Base-by-base conservation (phyloP, 2,113 vertebrate species). In the Redunca redunca region DNA sequence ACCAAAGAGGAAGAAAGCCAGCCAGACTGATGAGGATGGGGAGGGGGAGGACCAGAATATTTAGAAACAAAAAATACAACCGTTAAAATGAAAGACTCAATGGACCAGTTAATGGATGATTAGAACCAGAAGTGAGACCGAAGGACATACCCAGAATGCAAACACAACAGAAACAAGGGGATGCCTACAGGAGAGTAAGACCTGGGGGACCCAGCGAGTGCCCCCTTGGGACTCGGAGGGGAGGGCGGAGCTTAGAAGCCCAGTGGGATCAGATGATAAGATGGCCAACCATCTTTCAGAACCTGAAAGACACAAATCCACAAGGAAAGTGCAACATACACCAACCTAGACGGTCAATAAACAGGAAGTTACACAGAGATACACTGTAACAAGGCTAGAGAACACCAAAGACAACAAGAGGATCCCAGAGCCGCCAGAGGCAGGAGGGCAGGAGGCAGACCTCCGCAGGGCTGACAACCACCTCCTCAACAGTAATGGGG, bases 371-470 rank as follows among this genome's bases (percentile, higher is more conserved):
- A 84, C 55, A 62, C 6, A 74, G 58, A 80, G 60, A 71, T 8
- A 74, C 30, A 60, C 21, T 23, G 40, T 13, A 21, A 25, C 50
- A 36, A 85, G 83, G 58, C 14, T n/a, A 28, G 36, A 74, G 5
- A 90, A 91, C 89, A 95, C 40, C 33, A n/a, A 93, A 96, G 95
- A 94, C 93, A 95, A 94, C 92, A 8, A 74, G 40, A 74, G 10
- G 30, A 77, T 28, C 86, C 84, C 85, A 57, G 83, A 50, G 46
- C 93, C 90, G 48, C 26, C 81, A 94, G 81, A 83, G 26, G 60
- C 23, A 62, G 55, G 60, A 74, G 60, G 48, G 60, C 21, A 62
- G 53, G 62, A 77, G 62, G 48, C 58, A 62, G 67, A 50, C 23
- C 16, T 58, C 43, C 36, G 4, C n/a, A 33, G 81, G 4, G 9